phyloP scores from a whole-genome alignment of 2,113 vertebrate species.

The Nothoprocta perdicaria region DNA sequence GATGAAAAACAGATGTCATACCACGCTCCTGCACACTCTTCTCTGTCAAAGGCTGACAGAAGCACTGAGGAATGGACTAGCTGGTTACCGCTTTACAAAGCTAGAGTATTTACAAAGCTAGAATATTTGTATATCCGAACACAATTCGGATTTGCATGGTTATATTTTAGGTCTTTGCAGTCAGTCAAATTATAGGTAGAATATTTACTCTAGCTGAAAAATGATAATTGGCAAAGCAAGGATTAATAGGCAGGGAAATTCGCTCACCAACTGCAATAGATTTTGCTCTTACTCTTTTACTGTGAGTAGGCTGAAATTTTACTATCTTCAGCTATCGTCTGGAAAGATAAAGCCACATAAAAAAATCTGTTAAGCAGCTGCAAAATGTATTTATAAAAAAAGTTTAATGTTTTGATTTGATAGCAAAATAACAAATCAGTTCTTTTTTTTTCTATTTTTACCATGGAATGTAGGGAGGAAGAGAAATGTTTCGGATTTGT shows the following conservation, averaged over 20 bases:
- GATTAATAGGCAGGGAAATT: not conserved
- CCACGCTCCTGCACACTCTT: not conserved
- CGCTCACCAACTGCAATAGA: not conserved
- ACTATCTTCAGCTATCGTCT: not conserved
- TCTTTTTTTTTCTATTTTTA: not conserved
- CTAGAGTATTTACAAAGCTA: not conserved
- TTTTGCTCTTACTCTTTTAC: not conserved
- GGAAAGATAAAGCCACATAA: not conserved
- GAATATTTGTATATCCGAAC: too few species aligned
- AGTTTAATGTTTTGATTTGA: not conserved
- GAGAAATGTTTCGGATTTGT: not conserved
- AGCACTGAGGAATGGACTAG: not conserved
- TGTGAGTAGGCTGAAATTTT: not conserved
- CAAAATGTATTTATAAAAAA: not conserved
- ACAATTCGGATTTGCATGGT: not conserved
- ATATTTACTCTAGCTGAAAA: not conserved
- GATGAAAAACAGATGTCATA: slow-evolving; percentile 47
- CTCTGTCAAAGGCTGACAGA: not conserved
- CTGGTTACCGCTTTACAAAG: not conserved
- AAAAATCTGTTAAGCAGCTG: not conserved
- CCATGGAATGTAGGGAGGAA: not conserved
- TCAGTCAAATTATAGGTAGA: not conserved
- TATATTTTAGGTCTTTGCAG: not conserved
- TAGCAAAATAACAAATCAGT: not conserved
- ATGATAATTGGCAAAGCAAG: not conserved